Evolutionary conservation across 1,140 invertebrate genomes (phyloP).

Genomic region (Ceratitis capitata): DNA sequence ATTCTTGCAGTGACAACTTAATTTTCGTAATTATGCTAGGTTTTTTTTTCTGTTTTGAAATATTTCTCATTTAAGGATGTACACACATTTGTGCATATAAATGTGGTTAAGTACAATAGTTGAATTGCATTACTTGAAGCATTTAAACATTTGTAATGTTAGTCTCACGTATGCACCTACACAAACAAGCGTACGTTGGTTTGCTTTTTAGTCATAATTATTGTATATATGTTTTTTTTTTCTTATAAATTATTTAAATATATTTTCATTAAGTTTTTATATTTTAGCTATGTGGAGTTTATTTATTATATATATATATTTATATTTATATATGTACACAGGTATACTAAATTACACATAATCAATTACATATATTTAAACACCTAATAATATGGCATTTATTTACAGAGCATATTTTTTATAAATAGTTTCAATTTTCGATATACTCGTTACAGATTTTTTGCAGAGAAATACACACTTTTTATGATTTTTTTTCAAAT

Average conservation of each 20-base stretch:
- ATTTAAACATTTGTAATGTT: constrained; percentile 1
- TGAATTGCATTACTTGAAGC: background rate
- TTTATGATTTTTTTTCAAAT: background rate
- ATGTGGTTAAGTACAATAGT: background rate
- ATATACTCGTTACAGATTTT: background rate
- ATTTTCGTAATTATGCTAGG: background rate
- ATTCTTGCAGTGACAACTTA: background rate
- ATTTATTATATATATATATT: background rate
- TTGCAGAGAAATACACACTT: background rate
- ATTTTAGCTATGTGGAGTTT: background rate
- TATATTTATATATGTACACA: background rate
- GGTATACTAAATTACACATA: background rate
- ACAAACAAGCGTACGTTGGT: background rate
- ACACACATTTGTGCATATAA: background rate
- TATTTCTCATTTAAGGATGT: background rate
- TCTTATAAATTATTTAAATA: no score
- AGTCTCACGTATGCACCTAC: background rate
- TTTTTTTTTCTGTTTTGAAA: background rate
- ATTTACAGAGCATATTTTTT: background rate
- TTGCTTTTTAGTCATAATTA: background rate
- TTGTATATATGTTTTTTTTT: background rate
- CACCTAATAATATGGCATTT: background rate
- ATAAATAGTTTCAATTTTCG: background rate
- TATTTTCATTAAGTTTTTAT: no score
- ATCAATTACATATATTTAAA: background rate